Percentiles rank a stretch among this genome's conserved stretches.
Conservation (phyloP, 2,113 vertebrate species). For the Craseonycteris thonglongyai region DNA sequence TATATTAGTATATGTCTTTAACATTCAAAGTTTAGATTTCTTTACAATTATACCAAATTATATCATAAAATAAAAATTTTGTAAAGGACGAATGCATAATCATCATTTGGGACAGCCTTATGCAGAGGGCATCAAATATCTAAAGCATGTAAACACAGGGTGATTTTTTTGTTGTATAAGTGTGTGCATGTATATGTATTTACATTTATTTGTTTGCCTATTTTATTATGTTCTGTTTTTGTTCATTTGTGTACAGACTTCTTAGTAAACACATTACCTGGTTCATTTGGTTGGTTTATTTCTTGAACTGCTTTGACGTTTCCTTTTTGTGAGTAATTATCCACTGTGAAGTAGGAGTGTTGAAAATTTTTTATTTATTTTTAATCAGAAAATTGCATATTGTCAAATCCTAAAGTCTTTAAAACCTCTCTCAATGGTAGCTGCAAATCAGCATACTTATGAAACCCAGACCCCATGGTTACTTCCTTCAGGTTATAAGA, state of each 20-base stretch:
- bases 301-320: neutral
- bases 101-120: neutral
- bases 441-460: neutral
- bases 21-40: neutral
- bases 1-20: neutral
- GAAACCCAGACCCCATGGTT: neutral
- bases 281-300: neutral
- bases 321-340: neutral
- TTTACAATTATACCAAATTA: neutral
- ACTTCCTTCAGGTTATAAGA: neutral
- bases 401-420: neutral
- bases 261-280: neutral
- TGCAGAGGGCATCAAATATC: neutral
- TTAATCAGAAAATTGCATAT: slow-evolving; percentile 43
- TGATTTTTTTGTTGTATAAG: neutral
- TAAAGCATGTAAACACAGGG: neutral
- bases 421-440: neutral
- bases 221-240: neutral
- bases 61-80: neutral
- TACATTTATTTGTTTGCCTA: neutral
- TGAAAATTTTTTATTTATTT: slow-evolving; percentile 10
- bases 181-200: rapidly evolving
- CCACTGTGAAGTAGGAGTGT: neutral
- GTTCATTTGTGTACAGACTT: neutral
- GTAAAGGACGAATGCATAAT: neutral